Base-by-base conservation (phyloP, 2,797 vertebrate genomes). In the Sebastes trivittatus region DNA sequence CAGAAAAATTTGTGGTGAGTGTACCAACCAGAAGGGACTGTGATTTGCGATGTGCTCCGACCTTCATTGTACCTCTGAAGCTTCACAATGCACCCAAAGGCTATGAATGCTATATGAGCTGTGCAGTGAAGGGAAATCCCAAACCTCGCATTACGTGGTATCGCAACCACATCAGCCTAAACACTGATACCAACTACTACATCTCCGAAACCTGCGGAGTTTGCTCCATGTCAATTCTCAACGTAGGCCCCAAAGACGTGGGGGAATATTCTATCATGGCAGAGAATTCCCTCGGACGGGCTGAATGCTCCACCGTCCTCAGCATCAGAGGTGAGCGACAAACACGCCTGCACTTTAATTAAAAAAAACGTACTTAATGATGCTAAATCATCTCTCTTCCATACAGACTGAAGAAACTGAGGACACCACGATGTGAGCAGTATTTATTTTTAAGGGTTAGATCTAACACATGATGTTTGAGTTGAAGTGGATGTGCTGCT, bases 61-160 rank as follows among this genome's bases (percentile, higher is more conserved):
- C 93, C 3, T 96, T 98, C 90, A 92, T 96, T 0, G 97, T 97
- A 18, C 95, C 94, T 0, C 79, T 98, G 63, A 97, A 97, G 85
- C 82, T 94, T 0, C 97, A 97, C n/a, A 93, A 95, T 8, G 96
- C 97, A 65, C 96, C 95, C 1, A 90, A 77, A 0, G 97, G 97
- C 73, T 97, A 95, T 0, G 96, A 97, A 71, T 98, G 97, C 67
- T 92, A 76, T 36, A 98, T 98, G 97, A 98, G 95, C 91, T 98
- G 97, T 0, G 97, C 97, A 0, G 96, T 97, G 27, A 95, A 86
- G n/a, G 97, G 97, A 72, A 89, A 95, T 3, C 97, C 97, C 0
- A 32, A 63, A 1, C 97, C 97, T 1, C 95, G 87, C 0, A 61
- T 98, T 90, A 97, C 94, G 0, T 98, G 97, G 97, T 97, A 96